A percentile compares a stretch with the other conserved stretches of the same genome.
Conservation (phyloP, 2,797 vertebrate genomes). For the Helarctos malayanus region DNA sequence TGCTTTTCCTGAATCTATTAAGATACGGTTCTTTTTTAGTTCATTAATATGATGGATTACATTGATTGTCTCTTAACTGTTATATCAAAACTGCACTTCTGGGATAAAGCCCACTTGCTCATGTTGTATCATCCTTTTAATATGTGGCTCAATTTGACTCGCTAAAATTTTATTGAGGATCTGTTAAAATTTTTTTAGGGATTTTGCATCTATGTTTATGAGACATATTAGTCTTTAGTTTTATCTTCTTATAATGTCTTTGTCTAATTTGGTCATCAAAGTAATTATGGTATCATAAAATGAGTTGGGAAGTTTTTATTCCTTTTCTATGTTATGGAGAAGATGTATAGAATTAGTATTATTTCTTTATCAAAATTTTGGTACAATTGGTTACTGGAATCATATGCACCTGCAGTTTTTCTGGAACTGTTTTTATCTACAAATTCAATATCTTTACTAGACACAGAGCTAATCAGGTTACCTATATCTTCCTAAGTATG, state of each 20-base stretch:
- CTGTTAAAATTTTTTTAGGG: background rate
- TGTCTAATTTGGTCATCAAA: conserved; percentile 12
- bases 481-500: background rate
- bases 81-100: background rate
- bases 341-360: background rate
- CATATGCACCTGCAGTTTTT: background rate
- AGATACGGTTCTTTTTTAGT: background rate
- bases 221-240: background rate
- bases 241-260: background rate
- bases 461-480: background rate
- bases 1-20: background rate
- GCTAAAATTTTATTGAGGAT: conserved; percentile 22
- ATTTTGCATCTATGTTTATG: background rate
- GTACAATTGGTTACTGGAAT: conserved; percentile 38
- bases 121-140: background rate
- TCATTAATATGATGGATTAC: background rate
- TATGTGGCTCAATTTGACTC: conserved; percentile 21
- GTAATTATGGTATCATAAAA: conserved; percentile 35
- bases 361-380: conserved; percentile 54
- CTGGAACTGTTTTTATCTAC: background rate
- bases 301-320: background rate
- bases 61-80: background rate
- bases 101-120: background rate
- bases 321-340: background rate
- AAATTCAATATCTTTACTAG: conserved; percentile 32